Evolutionary conservation across 2,888 invertebrate genomes (phyloP).

Genomic region (Pachymerium ferrugineum): DNA sequence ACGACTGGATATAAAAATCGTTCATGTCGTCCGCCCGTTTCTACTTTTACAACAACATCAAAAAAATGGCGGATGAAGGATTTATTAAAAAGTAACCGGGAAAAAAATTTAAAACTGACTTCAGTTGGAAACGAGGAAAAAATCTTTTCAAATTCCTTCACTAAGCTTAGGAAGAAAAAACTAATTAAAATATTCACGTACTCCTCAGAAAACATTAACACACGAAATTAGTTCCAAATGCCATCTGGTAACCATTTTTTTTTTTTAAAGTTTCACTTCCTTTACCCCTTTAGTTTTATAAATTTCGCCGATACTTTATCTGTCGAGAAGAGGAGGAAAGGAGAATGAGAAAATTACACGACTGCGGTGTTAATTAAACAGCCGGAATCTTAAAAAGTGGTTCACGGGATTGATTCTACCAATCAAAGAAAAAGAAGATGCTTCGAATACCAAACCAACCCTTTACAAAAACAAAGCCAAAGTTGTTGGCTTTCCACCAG

Average conservation of each 20-base stretch:
- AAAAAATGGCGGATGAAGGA: too few relatives aligned
- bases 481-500: too few relatives aligned
- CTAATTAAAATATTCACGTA: constrained; percentile 14
- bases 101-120: too few relatives aligned
- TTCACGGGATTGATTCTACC: background rate
- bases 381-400: background rate
- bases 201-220: too few relatives aligned
- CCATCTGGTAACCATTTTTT: background rate
- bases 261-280: too few relatives aligned
- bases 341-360: constrained; percentile 10
- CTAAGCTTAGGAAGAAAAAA: background rate
- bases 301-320: background rate
- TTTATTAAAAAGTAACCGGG: too few relatives aligned
- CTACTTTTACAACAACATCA: too few relatives aligned
- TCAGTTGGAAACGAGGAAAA: too few relatives aligned
- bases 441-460: background rate
- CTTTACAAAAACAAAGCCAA: background rate
- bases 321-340: background rate
- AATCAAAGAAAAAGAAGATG: background rate
- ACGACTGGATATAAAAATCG: too few relatives aligned
- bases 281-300: too few relatives aligned
- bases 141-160: too few relatives aligned
- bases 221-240: background rate
- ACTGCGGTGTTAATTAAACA: constrained; percentile 3
- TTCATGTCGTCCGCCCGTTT: too few relatives aligned